Evolutionary conservation across 2,888 invertebrate species (phyloP).

Genomic region (Saturnia japonica): DNA sequence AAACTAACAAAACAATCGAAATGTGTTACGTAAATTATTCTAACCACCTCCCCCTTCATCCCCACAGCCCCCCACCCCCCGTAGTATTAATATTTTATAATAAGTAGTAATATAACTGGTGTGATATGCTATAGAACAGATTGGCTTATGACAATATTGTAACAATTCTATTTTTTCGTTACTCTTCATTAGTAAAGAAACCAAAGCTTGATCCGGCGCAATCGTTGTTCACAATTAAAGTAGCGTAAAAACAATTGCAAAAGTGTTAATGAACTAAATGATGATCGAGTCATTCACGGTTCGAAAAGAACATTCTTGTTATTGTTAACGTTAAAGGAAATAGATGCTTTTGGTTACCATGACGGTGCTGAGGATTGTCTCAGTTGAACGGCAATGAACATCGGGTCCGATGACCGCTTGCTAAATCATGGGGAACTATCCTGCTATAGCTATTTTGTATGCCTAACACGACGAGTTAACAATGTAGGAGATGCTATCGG

Average conservation of each 20-base stretch:
- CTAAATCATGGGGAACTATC: slow-evolving; percentile 72
- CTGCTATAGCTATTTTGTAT: slow-evolving; percentile 55
- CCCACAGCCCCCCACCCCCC: no score
- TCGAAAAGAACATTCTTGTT: slow-evolving; percentile 58
- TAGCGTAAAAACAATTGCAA: slow-evolving; percentile 75
- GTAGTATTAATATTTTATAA: no score
- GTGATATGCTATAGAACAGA: not conserved
- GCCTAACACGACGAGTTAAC: slow-evolving; percentile 46
- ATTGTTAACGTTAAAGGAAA: slow-evolving; percentile 60
- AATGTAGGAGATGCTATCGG: slow-evolving; percentile 39
- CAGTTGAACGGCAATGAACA: slow-evolving; percentile 75
- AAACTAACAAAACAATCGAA: no score
- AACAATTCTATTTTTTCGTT: slow-evolving; percentile 21
- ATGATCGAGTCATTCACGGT: slow-evolving; percentile 62
- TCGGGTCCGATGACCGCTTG: slow-evolving; percentile 73
- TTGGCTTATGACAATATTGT: slow-evolving; percentile 17
- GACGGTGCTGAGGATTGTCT: slow-evolving; percentile 69
- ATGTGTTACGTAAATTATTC: no score
- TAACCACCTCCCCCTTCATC: no score
- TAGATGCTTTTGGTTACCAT: slow-evolving; percentile 57
- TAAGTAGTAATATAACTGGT: no score
- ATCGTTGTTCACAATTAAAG: slow-evolving; percentile 62
- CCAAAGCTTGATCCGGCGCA: slow-evolving; percentile 43
- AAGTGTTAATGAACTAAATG: slow-evolving; percentile 68
- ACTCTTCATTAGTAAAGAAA: slow-evolving; percentile 40